Evolutionary conservation across 1,140 invertebrate genomes (phyloP).

Genomic region (Drosophila tsacasi): DNA sequence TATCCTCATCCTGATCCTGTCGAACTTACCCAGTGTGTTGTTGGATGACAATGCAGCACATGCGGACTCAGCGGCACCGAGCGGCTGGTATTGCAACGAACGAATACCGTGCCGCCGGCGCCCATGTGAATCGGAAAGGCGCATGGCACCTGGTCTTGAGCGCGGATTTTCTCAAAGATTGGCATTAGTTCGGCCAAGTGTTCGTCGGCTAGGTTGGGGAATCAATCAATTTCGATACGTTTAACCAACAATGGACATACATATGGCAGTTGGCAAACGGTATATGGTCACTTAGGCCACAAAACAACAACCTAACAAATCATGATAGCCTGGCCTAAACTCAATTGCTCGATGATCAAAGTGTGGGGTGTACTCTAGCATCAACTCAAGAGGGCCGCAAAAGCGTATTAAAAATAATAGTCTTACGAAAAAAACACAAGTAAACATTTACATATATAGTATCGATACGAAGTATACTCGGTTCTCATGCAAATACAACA

Average conservation of each 20-base stretch:
- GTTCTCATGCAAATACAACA: constrained; percentile 71
- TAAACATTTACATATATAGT: constrained; percentile 38
- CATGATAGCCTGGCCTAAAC: constrained; percentile 20
- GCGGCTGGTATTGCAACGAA: constrained; percentile 84
- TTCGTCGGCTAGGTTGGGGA: constrained; percentile 91
- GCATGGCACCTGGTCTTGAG: constrained; percentile 94
- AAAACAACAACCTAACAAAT: constrained; percentile 50
- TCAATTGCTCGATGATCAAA: constrained; percentile 15
- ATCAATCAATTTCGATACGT: constrained; percentile 48
- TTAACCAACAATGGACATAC: constrained; percentile 43
- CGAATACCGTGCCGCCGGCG: constrained; percentile 85
- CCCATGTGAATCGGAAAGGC: constrained; percentile 94
- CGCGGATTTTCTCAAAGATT: constrained; percentile 95
- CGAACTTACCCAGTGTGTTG: constrained; percentile 89
- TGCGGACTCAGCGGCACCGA: constrained; percentile 85
- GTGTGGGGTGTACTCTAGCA: constrained; percentile 41
- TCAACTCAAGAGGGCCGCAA: constrained; percentile 40
- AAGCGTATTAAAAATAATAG: constrained; percentile 34
- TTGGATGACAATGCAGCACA: constrained; percentile 86
- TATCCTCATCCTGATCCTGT: constrained; percentile 17
- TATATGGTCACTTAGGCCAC: constrained; percentile 77
- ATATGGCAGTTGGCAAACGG: constrained; percentile 61
- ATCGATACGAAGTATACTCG: constrained; percentile 34
- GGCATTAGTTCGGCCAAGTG: constrained; percentile 96
- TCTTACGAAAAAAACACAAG: constrained; percentile 27